These are phyloP conservation scores for Clitarchus hookeri DNA, from an alignment of 2,888 invertebrate species.

Conservation along the genomic window DNA sequence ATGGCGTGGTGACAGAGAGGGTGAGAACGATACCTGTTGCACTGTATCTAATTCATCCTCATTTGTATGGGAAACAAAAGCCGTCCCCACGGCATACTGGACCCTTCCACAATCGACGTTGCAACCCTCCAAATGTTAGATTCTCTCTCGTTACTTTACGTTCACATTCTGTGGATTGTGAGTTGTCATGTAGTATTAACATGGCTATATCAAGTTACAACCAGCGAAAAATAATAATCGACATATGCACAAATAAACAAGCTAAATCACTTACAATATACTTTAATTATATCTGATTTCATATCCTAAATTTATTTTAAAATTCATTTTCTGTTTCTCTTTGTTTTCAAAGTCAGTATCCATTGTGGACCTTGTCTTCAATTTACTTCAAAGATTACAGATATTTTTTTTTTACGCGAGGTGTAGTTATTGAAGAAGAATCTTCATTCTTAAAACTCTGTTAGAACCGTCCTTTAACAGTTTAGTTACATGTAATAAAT, in stretches of 20 bases:
- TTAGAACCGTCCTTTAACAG: not conserved
- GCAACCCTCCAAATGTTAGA: constrained; percentile 41
- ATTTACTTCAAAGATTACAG: constrained; percentile 29
- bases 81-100: constrained; percentile 37
- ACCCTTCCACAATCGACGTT: constrained; percentile 39
- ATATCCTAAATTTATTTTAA: constrained; percentile 29
- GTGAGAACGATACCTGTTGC: not conserved
- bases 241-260: constrained; percentile 43
- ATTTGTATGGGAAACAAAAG: not conserved
- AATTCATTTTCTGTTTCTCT: constrained; percentile 22
- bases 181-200: constrained; percentile 32
- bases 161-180: constrained; percentile 30
- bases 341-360: constrained; percentile 22
- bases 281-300: constrained; percentile 26
- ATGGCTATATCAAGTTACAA: constrained; percentile 40
- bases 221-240: constrained; percentile 39
- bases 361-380: constrained; percentile 23
- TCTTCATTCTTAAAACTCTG: constrained; percentile 14
- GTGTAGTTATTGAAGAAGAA: constrained; percentile 20
- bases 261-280: constrained; percentile 40
- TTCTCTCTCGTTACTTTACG: constrained; percentile 35
- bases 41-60: not conserved
- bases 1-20: not conserved
- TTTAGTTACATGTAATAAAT: not conserved
- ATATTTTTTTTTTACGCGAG: constrained; percentile 18